Evolutionary conservation across 2,797 vertebrate genomes (phyloP).

Genomic region (Anniella stebbinsi): DNA sequence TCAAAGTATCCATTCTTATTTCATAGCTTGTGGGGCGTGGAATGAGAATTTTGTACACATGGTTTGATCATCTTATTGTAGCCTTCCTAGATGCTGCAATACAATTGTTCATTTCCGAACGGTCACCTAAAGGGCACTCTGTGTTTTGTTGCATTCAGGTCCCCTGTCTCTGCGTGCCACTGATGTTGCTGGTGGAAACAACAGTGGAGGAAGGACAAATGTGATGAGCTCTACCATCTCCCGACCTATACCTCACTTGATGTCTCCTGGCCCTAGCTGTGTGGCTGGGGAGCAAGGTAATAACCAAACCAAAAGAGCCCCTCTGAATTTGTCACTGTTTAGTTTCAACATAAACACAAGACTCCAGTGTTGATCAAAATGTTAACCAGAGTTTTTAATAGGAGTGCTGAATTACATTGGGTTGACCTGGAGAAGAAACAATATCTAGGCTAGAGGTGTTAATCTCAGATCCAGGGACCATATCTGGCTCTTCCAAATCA

Average conservation of each 20-base stretch:
- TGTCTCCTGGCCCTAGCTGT: constrained; percentile 83
- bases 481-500: too few relatives aligned
- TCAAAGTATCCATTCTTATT: background rate
- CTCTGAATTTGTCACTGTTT: background rate
- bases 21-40: background rate
- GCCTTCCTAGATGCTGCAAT: background rate
- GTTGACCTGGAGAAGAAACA: background rate
- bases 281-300: constrained; percentile 87
- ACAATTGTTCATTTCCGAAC: constrained; percentile 57
- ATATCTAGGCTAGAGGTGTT: background rate
- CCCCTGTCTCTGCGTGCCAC: constrained; percentile 84
- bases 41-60: background rate
- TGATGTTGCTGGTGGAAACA: constrained; percentile 84
- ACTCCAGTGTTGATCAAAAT: background rate
- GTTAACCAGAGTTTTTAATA: background rate
- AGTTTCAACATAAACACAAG: background rate
- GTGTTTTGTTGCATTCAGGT: constrained; percentile 76
- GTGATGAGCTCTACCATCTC: constrained; percentile 84
- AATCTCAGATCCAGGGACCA: too few relatives aligned
- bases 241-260: constrained; percentile 81
- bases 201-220: constrained; percentile 81
- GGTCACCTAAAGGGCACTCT: constrained; percentile 51
- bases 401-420: background rate
- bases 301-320: constrained; percentile 10
- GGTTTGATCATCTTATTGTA: constrained; percentile 30